These are phyloP conservation scores for Sebastolobus altivelis DNA, from an alignment of 2,797 vertebrate species.

Conservation along the genomic window DNA sequence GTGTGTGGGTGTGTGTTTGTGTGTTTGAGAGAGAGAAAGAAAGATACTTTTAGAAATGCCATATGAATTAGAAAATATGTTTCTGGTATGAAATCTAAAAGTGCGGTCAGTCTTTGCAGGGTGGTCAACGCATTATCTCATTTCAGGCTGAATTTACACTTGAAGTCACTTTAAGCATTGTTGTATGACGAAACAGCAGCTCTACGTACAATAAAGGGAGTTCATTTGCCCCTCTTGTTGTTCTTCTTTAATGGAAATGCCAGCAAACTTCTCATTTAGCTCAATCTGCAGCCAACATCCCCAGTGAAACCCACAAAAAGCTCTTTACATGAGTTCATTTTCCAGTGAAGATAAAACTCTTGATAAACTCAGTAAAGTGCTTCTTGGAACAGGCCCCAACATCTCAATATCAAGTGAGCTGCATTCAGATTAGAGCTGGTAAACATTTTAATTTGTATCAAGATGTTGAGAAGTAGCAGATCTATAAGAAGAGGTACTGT, in stretches of 20 bases:
- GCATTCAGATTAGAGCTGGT: conserved; percentile 16
- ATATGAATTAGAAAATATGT: background rate
- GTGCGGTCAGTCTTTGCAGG: background rate
- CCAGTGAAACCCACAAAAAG: background rate
- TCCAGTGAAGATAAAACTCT: conserved; percentile 13
- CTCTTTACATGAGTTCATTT: conserved; percentile 2
- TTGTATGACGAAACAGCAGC: background rate
- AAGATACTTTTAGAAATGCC: background rate
- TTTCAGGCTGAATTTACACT: background rate
- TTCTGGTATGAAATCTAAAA: background rate
- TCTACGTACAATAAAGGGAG: background rate
- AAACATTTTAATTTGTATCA: conserved; percentile 8
- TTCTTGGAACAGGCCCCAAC: conserved; percentile 16
- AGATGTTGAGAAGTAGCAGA: background rate
- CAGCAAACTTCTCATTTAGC: background rate
- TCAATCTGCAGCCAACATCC: background rate
- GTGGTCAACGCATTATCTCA: background rate
- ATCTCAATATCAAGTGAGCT: background rate
- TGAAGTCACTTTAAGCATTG: background rate
- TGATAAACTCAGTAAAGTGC: conserved; percentile 22
- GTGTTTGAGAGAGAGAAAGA: background rate
- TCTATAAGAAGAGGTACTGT: background rate
- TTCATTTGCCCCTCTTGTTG: background rate
- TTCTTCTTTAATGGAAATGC: conserved; percentile 1
- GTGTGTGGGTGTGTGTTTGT: conserved; percentile 17